Percentiles rank a stretch among this genome's conserved stretches.
phyloP scores from a whole-genome alignment of 2,797 vertebrate genomes.

The Cetoscarus ocellatus region DNA sequence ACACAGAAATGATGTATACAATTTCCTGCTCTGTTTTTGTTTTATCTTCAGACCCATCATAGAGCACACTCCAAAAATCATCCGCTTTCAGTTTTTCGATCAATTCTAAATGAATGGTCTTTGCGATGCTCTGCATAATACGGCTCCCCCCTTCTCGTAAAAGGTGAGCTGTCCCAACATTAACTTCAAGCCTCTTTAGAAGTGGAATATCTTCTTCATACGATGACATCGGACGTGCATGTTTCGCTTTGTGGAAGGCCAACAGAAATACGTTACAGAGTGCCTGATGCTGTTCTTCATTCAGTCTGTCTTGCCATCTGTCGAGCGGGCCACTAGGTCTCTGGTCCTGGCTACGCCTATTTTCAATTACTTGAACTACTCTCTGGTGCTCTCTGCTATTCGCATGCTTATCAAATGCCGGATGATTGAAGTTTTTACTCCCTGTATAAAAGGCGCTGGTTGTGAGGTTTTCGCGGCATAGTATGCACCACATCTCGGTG shows the following conservation, averaged over 20 bases:
- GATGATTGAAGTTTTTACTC: too few species aligned
- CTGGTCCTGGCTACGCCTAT: background rate
- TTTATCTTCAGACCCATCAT: background rate
- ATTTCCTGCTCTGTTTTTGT: background rate
- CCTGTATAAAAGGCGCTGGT: too few species aligned
- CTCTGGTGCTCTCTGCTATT: background rate
- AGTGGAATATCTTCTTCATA: background rate
- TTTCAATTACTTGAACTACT: background rate
- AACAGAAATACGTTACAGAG: background rate
- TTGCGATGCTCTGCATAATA: background rate
- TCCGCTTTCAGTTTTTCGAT: background rate
- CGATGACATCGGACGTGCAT: background rate
- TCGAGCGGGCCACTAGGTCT: background rate
- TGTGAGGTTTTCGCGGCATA: background rate
- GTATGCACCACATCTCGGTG: too few species aligned
- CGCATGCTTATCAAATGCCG: too few species aligned
- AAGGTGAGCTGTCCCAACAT: background rate
- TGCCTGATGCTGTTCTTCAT: slow-evolving; percentile 1
- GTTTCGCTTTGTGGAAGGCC: background rate
- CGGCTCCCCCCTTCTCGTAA: background rate
- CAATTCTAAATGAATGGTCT: background rate
- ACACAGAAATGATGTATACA: background rate
- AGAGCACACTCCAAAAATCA: background rate
- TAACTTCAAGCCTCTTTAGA: slow-evolving; percentile 1
- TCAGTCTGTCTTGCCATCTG: background rate